Evolutionary conservation across 2,797 vertebrate genomes (phyloP), one percentile per base, ranked within the genome.

Genomic region (Heteromormyrus szaboi): DNA sequence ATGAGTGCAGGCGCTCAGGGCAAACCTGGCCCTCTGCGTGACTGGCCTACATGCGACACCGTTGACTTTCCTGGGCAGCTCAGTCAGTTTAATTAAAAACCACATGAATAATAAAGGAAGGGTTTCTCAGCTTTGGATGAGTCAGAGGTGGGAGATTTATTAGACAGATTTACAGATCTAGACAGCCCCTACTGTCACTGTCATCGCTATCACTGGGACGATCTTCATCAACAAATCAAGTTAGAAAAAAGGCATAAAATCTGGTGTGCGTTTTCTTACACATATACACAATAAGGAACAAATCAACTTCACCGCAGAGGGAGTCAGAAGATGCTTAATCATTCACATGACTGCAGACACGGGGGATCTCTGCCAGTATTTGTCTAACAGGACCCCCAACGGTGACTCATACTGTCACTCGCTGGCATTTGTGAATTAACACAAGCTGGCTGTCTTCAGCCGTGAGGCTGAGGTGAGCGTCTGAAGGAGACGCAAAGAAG

Each of bases 21-120:
- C 9, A 6, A 22, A 44, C 44, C 44, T 6, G 44, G 14, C 29
- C 33, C 8, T 85, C 33, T 22, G 29, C 25, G 48, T 9, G 33
- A 72, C 41, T 19, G 22, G 62, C 8, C 33, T 33, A 46, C 84
- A 84, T 8, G 29, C n/a, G 1, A 85, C 29, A 72, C 14, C 5
- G 25, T 59, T 29, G 62, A 62, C 33, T 72, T 88, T 72, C 50
- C 33, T 12, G 33, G 37, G 44, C 25, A 81, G 51, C 25, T 68
- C 25, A 50, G 51, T 88, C 84, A 48, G 56, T 85, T 89, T 89
- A 87, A 88, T 72, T 68, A 89, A 87, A 81, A 54, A 6, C 17
- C 8, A 53, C n/a, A 68, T 85, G 37, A 51, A 68, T 89, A 76
- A 89, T 85, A 48, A 46, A 79, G 12, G 53, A 87, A n/a, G 3